phyloP scores from a whole-genome alignment of 2,113 vertebrate genomes.

The Phalacrocorax brasilianus region DNA sequence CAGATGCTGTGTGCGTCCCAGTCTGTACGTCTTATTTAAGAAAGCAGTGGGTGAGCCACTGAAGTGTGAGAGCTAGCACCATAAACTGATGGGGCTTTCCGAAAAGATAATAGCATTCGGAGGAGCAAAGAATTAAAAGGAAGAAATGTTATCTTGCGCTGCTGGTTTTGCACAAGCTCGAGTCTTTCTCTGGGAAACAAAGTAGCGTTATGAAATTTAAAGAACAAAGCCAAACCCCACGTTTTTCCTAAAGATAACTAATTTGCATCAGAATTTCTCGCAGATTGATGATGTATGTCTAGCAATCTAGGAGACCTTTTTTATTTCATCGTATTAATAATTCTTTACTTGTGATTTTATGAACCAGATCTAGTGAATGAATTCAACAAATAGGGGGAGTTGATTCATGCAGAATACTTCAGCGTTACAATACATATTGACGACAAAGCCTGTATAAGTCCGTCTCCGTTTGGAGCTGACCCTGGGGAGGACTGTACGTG shows the following conservation, averaged over 20 bases:
- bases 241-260: not conserved
- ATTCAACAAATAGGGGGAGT: not conserved
- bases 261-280: not conserved
- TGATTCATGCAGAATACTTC: not conserved
- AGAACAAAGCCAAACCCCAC: fast-evolving
- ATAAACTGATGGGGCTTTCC: not conserved
- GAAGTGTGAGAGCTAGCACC: not conserved
- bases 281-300: not conserved
- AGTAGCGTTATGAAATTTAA: not conserved
- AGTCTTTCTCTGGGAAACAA: not conserved
- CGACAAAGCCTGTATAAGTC: constrained; percentile 8
- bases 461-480: not conserved
- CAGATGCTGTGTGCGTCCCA: fast-evolving
- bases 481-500: constrained; percentile 9
- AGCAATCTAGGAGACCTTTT: not conserved
- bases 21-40: fast-evolving
- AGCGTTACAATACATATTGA: not conserved
- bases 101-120: not conserved
- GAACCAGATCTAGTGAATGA: not conserved
- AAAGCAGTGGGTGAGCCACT: fast-evolving
- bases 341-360: not conserved
- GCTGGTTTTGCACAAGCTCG: not conserved
- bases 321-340: not conserved
- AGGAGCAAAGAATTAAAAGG: not conserved
- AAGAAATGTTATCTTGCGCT: fast-evolving